Conservation (phyloP, 2,888 invertebrate genomes). For the Osedax frankpressi region DNA sequence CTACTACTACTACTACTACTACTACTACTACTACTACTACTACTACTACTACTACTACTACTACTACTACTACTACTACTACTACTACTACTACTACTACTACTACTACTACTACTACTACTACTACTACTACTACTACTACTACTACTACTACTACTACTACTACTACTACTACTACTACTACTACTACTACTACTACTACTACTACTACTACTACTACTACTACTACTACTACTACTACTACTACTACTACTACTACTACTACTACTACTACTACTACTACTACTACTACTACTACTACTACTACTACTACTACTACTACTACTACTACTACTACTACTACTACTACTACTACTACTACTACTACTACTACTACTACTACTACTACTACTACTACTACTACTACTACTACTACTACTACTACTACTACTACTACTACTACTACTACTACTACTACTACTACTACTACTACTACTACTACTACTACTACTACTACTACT, state of each 20-base stretch:
- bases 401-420: conserved; percentile 12
- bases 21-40: neutral
- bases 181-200: conserved; percentile 12
- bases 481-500: neutral
- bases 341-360: conserved; percentile 9
- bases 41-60: neutral
- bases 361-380: neutral
- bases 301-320: conserved; percentile 8
- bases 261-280: conserved; percentile 12
- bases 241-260: conserved; percentile 9
- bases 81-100: neutral
- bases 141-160: neutral
- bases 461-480: neutral
- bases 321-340: conserved; percentile 1
- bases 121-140: neutral
- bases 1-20: neutral
- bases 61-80: neutral
- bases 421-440: conserved; percentile 12
- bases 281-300: conserved; percentile 12
- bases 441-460: conserved; percentile 8
- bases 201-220: conserved; percentile 9
- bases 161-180: neutral
- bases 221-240: conserved; percentile 12
- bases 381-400: conserved; percentile 7
- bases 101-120: neutral